Base-by-base conservation (phyloP, 2,888 invertebrate species). In the Parasteatoda lunata region DNA sequence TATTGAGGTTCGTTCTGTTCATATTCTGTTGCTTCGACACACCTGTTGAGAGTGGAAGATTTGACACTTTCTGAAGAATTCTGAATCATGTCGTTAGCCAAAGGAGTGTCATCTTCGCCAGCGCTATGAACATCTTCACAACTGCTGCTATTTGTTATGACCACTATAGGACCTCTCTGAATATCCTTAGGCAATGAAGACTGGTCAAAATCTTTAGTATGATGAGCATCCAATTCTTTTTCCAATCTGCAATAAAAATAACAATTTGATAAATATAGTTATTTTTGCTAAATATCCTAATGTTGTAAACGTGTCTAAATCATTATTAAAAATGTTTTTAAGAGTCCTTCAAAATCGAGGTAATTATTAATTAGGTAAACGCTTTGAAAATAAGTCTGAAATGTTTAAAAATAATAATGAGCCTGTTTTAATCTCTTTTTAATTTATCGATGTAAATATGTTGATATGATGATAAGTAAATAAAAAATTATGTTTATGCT, bases 201-300 rank as follows among this genome's bases (percentile, higher is more conserved):
- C 4, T 45, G 15, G 30, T 51, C 71, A 3, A 77, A 72, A 11
- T 82, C 81, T 69, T 73, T 81, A 64, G 78, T 52, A 4, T 88
- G 87, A 5, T 86, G 84, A 5, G 79, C 84, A 70, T 90, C 90
- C n/a, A 89, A 68, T 65, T 90, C 90, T 65, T 88, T 85, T 76
- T 90, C 89, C 54, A 90, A 76, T 66, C 85, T 85, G 54, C 48
- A 80, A 73, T 13, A 9, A 6, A 70, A 48, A 30, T 30, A 30
- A 30, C 30, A 30, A 30, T 30, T 30, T 30, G 30, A 30, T 30
- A 30, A 30, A 30, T 30, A 30, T 30, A 30, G 30, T 30, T 30
- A 2, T 30, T 30, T 30, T 30, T 30, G 30, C 0, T 30, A 30
- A 30, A 30, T 30, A 30, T 30, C 30, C 30, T 30, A 30, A 1